phyloP scores from a whole-genome alignment of 2,888 invertebrate genomes.

The Sialis lutaria region DNA sequence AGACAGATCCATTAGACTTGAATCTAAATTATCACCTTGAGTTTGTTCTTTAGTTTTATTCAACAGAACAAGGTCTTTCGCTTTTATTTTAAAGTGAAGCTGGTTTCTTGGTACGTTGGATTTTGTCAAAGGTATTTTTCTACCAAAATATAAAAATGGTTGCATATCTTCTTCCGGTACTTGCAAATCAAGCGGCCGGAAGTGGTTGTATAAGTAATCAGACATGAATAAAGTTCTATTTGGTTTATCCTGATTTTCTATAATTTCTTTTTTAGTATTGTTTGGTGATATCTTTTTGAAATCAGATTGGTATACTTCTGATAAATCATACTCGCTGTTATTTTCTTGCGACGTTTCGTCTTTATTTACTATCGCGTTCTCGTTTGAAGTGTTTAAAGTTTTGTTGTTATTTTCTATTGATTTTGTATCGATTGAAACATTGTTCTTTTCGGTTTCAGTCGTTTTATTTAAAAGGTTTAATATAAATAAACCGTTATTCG shows the following conservation, averaged over 20 bases:
- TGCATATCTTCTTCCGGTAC: conserved; percentile 46
- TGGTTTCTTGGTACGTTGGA: conserved; percentile 24
- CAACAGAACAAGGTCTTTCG: too few species aligned
- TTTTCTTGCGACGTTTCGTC: conserved; percentile 10
- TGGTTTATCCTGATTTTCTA: conserved; percentile 24
- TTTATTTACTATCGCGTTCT: conserved; percentile 11
- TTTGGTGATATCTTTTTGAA: conserved; percentile 7
- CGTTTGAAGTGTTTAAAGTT: conserved; percentile 16
- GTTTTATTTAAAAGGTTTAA: conserved; percentile 20
- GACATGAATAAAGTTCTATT: conserved; percentile 40
- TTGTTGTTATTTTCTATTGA: conserved; percentile 13
- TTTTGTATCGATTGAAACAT: background rate
- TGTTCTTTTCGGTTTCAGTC: background rate
- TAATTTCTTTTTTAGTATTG: conserved; percentile 21
- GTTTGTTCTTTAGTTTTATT: conserved; percentile 8
- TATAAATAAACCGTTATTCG: conserved; percentile 32
- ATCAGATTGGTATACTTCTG: background rate
- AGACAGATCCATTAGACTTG: conserved; percentile 32
- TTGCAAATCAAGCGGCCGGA: conserved; percentile 41
- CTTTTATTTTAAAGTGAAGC: conserved; percentile 5
- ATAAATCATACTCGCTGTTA: conserved; percentile 1
- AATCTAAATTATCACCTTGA: conserved; percentile 8
- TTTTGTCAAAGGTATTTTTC: conserved; percentile 32
- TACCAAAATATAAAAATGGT: conserved; percentile 53
- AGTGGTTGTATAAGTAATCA: conserved; percentile 43